These are phyloP conservation scores for Varanus komodoensis DNA, from an alignment of 2,113 vertebrate genomes.

Conservation along the genomic window DNA sequence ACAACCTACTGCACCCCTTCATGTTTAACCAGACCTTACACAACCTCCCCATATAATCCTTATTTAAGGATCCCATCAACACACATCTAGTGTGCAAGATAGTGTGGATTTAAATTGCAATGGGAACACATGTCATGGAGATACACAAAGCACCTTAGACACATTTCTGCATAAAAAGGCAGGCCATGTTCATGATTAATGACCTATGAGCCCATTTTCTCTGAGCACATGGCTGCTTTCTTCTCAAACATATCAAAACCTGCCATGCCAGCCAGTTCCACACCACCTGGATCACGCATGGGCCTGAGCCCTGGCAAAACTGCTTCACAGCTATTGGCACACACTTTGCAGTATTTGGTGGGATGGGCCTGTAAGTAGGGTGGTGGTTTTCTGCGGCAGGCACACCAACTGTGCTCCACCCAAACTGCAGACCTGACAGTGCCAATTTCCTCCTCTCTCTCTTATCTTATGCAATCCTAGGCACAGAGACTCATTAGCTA, in stretches of 20 bases:
- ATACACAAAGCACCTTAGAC: background rate
- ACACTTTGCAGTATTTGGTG: background rate
- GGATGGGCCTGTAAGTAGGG: background rate
- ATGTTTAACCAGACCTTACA: background rate
- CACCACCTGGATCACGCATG: background rate
- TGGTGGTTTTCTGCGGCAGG: fast-evolving
- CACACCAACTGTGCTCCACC: slow-evolving; percentile 16
- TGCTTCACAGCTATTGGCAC: background rate
- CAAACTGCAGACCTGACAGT: background rate
- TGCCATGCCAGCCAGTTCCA: background rate
- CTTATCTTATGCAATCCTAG: background rate
- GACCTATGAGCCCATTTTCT: background rate
- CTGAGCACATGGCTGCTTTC: background rate
- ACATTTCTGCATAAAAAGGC: background rate
- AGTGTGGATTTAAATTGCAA: background rate
- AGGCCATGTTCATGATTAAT: background rate
- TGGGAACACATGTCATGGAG: background rate
- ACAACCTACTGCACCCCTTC: background rate
- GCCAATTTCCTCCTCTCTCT: slow-evolving; percentile 19
- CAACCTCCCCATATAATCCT: background rate
- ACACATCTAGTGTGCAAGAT: background rate
- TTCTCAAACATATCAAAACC: background rate
- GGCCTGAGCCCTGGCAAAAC: background rate
- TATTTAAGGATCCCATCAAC: background rate
- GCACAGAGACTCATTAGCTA: slow-evolving; percentile 12